Evolutionary conservation across 2,888 invertebrate species (phyloP).

Genomic region (Drosophila melanocephala): DNA sequence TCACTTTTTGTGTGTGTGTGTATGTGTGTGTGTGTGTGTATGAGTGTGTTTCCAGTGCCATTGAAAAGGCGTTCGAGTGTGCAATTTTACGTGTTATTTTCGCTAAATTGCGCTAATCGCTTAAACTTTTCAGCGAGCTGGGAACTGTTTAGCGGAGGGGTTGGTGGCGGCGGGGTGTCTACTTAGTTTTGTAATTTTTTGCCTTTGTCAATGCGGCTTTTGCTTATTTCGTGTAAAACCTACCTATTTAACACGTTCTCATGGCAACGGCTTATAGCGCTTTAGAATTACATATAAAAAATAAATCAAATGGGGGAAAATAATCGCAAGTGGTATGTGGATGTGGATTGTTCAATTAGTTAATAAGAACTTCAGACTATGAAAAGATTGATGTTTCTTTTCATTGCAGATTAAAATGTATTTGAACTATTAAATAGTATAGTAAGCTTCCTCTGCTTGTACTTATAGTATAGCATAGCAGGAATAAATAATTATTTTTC

Average conservation of each 20-base stretch:
- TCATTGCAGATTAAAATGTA: neutral
- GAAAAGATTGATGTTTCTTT: neutral
- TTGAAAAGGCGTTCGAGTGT: constrained; percentile 79
- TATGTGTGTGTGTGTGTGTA: constrained; percentile 7
- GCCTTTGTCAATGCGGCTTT: constrained; percentile 43
- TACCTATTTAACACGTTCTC: constrained; percentile 54
- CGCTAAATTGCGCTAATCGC: constrained; percentile 80
- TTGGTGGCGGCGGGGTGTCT: neutral
- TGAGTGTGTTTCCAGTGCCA: constrained; percentile 62
- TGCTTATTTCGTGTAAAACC: constrained; percentile 30
- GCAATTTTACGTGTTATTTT: constrained; percentile 77
- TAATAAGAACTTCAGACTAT: neutral
- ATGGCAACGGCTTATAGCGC: constrained; percentile 55
- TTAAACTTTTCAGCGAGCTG: constrained; percentile 66
- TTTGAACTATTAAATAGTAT: neutral
- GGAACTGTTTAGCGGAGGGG: neutral
- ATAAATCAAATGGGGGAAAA: constrained; percentile 3
- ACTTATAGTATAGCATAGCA: neutral
- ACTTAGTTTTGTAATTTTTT: constrained; percentile 43
- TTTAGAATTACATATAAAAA: constrained; percentile 40
- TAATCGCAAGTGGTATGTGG: neutral
- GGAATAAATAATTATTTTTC: neutral
- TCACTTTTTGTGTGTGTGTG: constrained; percentile 20
- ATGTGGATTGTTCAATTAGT: constrained; percentile 2
- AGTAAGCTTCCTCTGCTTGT: too few species aligned